Percentiles rank a stretch among this genome's conserved stretches.
Evolutionary conservation across 2,888 invertebrate genomes (phyloP).

Genomic region (Apamea monoglypha): DNA sequence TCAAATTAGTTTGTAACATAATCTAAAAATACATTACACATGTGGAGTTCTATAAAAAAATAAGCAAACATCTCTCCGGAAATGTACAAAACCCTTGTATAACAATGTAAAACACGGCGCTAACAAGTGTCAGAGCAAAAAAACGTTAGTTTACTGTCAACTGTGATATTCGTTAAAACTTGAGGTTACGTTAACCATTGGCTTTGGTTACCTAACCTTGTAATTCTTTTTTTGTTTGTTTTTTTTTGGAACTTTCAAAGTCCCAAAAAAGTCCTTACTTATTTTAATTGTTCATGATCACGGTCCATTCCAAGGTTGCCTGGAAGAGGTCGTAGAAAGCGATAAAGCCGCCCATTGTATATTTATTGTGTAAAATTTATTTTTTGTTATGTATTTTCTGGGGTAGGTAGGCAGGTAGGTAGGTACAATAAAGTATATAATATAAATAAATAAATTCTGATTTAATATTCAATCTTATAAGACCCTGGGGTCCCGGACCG

Average conservation of each 20-base stretch:
- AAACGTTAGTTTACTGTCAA: background rate
- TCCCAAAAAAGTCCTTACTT: background rate
- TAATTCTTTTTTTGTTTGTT: background rate
- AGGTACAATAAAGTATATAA: too few species aligned
- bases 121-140: slow-evolving; percentile 1
- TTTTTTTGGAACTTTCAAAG: background rate
- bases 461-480: background rate
- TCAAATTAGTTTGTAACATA: too few species aligned
- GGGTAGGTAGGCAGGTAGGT: too few species aligned
- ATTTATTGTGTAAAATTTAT: background rate
- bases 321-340: background rate
- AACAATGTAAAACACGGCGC: too few species aligned
- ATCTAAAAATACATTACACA: too few species aligned
- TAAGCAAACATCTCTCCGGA: background rate
- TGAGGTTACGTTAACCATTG: background rate
- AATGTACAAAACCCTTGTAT: background rate
- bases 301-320: background rate
- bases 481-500: background rate
- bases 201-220: background rate
- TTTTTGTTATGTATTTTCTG: background rate
- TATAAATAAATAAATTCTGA: background rate
- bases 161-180: slow-evolving; percentile 17
- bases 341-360: background rate
- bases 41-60: background rate
- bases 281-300: background rate